phyloP scores from a whole-genome alignment of 2,113 vertebrate species.

The Platichthys stellatus region DNA sequence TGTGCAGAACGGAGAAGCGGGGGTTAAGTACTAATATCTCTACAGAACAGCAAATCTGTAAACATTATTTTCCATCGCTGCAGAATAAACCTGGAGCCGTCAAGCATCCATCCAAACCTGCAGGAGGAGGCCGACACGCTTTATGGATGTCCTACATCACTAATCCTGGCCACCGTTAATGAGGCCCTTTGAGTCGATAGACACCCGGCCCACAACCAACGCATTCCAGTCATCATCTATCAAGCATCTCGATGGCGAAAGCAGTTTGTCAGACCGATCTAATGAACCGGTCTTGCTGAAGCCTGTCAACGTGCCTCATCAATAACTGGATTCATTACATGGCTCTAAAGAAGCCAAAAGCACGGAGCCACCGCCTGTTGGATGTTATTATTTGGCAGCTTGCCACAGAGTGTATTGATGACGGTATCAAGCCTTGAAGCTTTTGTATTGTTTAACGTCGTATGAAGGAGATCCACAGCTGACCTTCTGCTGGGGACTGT shows the following conservation, averaged over 20 bases:
- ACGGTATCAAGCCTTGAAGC: conserved; percentile 41
- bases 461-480: conserved; percentile 46
- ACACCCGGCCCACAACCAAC: conserved; percentile 35
- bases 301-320: conserved; percentile 54
- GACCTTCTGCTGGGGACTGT: conserved; percentile 55
- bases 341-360: conserved; percentile 36
- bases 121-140: conserved; percentile 26
- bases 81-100: not conserved
- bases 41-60: conserved; percentile 6
- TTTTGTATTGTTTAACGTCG: conserved; percentile 41
- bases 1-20: not conserved
- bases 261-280: conserved; percentile 51
- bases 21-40: conserved; percentile 5
- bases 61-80: not conserved
- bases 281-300: conserved; percentile 55
- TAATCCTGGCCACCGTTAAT: conserved; percentile 55
- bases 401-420: conserved; percentile 23
- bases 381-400: conserved; percentile 45
- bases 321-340: conserved; percentile 46
- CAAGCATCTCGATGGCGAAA: conserved; percentile 44
- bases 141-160: conserved; percentile 49
- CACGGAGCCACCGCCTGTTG: conserved; percentile 20
- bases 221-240: conserved; percentile 52
- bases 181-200: conserved; percentile 58
- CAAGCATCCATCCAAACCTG: conserved; percentile 16